Evolutionary conservation across 2,888 invertebrate species (phyloP), one percentile per base, ranked within the genome.

Genomic region (Melanargia galathea): DNA sequence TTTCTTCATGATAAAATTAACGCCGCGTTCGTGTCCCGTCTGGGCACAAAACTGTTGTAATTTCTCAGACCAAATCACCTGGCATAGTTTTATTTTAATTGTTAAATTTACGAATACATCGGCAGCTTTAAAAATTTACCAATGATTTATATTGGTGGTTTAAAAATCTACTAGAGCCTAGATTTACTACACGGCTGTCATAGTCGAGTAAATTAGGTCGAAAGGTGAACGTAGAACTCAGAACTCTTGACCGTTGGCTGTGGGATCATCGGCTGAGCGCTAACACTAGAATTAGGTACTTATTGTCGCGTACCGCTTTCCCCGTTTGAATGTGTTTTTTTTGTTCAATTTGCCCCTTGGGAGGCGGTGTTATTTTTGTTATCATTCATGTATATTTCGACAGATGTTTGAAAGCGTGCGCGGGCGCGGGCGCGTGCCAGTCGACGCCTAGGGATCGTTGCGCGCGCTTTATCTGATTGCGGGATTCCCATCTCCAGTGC

Each of bases 311-410:
- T 20, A 40, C 43, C 30, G 48, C 48, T 60, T 62, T 64, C 57
- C 55, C 55, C 43, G 46, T 5, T 58, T 48, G 13, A 51, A 35
- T 64, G 26, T 35, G n/a, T n/a, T n/a, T 30, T 74, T 79, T 81
- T 78, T 77, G 68, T 77, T 75, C 69, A 74, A 77, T 77, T 83
- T 75, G 71, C 83, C 76, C 77, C 83, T 80, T 82, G 84, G 82
- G 86, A 82, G 84, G 79, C 78, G 75, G 80, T 82, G 83, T 87
- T 87, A 88, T 90, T 90, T 90, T 86, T 70, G 87, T 87, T 88
- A 88, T 85, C 84, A 87, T 83, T 83, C 80, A 78, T 22, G 58
- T 52, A 52, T 82, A 83, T 82, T 79, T 77, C 78, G 75, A 76
- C 83, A 82, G 77, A 80, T 82, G 84, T 78, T 75, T 71, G 72